phyloP scores from a whole-genome alignment of 2,113 vertebrate genomes.

The Alethe diademata region DNA sequence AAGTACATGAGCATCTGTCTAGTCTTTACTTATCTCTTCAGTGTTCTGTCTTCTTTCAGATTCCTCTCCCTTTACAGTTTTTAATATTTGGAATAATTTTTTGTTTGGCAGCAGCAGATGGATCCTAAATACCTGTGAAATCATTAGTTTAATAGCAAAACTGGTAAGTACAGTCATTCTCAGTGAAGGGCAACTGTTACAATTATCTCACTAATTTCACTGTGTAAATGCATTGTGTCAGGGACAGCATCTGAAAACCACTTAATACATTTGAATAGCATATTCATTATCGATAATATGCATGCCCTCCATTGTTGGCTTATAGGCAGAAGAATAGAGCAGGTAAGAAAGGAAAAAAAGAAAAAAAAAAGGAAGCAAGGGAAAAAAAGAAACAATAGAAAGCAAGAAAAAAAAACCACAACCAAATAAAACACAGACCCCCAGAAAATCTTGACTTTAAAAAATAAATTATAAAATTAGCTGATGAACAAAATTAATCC shows the following conservation, averaged over 20 bases:
- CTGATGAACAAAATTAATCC: conserved; percentile 46
- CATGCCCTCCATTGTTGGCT: too few relatives aligned
- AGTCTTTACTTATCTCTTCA: background rate
- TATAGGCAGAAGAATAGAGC: too few relatives aligned
- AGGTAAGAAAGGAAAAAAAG: too few relatives aligned
- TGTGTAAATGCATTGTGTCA: background rate
- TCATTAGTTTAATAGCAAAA: background rate
- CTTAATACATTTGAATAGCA: background rate
- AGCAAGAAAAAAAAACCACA: too few relatives aligned
- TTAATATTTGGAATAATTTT: conserved; percentile 13
- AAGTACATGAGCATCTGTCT: background rate
- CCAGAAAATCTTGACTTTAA: too few relatives aligned
- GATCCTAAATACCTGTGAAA: conserved; percentile 10
- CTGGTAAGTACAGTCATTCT: background rate
- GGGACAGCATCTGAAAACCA: background rate
- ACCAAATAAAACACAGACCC: too few relatives aligned
- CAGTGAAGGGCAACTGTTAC: conserved; percentile 15
- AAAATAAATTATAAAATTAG: conserved; percentile 49
- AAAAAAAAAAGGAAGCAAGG: too few relatives aligned
- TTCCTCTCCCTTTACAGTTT: background rate
- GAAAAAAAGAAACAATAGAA: too few relatives aligned
- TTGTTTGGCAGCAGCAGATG: conserved; percentile 3
- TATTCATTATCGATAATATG: background rate
- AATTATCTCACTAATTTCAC: conserved; percentile 25
- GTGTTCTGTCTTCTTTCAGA: background rate